Evolutionary conservation across 2,888 invertebrate genomes (phyloP), one percentile per base, ranked within the genome.

Genomic region (Acronicta psi): DNA sequence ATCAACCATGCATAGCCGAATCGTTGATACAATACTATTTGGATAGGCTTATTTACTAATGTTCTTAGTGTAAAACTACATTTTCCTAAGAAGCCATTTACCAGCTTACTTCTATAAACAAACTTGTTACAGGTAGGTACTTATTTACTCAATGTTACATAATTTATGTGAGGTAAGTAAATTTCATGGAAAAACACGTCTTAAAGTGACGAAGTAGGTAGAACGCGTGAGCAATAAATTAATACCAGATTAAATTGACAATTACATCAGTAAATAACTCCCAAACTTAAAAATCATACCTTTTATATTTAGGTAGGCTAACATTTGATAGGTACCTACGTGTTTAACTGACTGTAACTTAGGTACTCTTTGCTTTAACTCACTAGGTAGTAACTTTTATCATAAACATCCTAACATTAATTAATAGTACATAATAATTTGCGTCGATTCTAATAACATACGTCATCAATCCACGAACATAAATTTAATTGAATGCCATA

Each of bases 121-220:
- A 31, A 49, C n/a, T 44, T 37, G 14, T 46, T 34, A 47, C 44
- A 45, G 34, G 17, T 29, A 14, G 29, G 25, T 38, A 36, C 14
- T 16, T 40, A 55, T 34, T 34, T 29, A 29, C 34, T 36, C 29
- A 1, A 17, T 43, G 17, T 63, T 65, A 49, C 40, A 17, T 45
- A 55, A 49, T 51, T 55, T 55, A 41, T 34, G 43, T 56, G 25
- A 46, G 60, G 60, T 54, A 46, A 44, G 55, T 49, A 45, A 58
- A 66, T 70, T 37, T 59, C 59, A 60, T 42, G 50, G 50, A 47
- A 51, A 51, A 59, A 18, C 46, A 40, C 18, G 20, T 59, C 17
- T 31, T 42, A 46, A 34, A 25, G 18, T 17, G n/a, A 17, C 17
- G 14, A 40, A 13, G 29, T 43, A 36, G 1, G 17, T 46, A 55